Percentiles rank a stretch among this genome's conserved stretches.
phyloP scores from a whole-genome alignment of 2,797 vertebrate species.

The Capromys pilorides region DNA sequence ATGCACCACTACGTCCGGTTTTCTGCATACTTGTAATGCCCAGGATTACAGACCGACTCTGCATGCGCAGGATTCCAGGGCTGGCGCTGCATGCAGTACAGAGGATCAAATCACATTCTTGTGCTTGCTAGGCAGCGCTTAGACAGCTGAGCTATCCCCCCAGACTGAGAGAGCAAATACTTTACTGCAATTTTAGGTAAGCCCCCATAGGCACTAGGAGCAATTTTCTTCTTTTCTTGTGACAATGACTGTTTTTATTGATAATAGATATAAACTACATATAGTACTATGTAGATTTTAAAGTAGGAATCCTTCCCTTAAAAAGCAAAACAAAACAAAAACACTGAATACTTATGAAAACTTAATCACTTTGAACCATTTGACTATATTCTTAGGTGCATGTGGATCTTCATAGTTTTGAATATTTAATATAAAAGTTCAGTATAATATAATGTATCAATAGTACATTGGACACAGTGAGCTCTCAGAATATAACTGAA shows the following conservation, averaged over 20 bases:
- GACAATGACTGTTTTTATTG: neutral
- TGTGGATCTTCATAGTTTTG: neutral
- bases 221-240: neutral
- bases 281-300: neutral
- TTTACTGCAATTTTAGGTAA: neutral
- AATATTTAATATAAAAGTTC: conserved; percentile 48
- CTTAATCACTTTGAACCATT: neutral
- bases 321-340: neutral
- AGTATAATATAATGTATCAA: neutral
- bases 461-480: neutral
- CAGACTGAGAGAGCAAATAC: neutral
- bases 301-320: neutral
- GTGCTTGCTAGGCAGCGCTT: too few species aligned
- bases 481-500: neutral
- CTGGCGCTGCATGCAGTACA: too few species aligned
- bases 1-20: too few species aligned
- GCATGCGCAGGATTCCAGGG: too few species aligned
- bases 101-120: too few species aligned
- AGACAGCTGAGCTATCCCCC: too few species aligned
- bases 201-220: neutral
- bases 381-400: neutral
- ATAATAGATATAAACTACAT: neutral
- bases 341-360: conserved; percentile 4
- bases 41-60: too few species aligned
- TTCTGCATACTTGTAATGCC: too few species aligned